Percentiles rank a stretch among this genome's conserved stretches.
These are phyloP conservation scores for Clarias gariepinus DNA, from an alignment of 2,113 vertebrate species.

Conservation along the genomic window DNA sequence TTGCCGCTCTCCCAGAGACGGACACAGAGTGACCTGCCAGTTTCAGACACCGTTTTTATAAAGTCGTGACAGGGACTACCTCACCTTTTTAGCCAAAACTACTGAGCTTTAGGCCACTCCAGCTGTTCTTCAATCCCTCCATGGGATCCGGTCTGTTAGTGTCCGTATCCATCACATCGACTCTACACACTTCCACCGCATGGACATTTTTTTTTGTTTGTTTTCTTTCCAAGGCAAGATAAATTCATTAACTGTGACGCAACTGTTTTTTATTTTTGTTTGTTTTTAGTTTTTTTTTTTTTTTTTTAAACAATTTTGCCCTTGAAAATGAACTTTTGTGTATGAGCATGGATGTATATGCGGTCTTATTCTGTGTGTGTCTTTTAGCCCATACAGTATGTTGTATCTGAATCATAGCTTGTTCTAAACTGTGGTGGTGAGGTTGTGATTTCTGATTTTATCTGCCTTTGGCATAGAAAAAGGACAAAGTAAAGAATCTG, in stretches of 20 bases:
- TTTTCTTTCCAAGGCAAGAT: slow-evolving; percentile 64
- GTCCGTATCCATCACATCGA: slow-evolving; percentile 46
- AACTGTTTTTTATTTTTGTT: slow-evolving; percentile 10
- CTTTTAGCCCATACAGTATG: background rate
- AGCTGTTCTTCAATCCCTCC: slow-evolving; percentile 42
- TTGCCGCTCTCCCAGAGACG: slow-evolving; percentile 44
- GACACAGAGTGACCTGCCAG: slow-evolving; percentile 69
- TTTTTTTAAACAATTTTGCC: slow-evolving; percentile 12
- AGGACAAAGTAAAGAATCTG: background rate
- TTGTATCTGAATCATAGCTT: slow-evolving; percentile 2
- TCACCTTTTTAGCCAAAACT: slow-evolving; percentile 80
- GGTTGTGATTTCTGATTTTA: slow-evolving; percentile 24
- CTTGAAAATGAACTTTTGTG: slow-evolving; percentile 8
- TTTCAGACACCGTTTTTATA: slow-evolving; percentile 70
- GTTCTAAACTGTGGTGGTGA: background rate
- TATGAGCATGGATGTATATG: slow-evolving; percentile 19
- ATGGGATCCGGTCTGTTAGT: slow-evolving; percentile 8
- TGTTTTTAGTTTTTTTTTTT: background rate
- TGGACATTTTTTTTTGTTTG: background rate
- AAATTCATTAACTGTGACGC: slow-evolving; percentile 61
- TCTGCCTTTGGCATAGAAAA: slow-evolving; percentile 13
- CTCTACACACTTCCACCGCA: slow-evolving; percentile 52
- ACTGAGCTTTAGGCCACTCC: slow-evolving; percentile 66
- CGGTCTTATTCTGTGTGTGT: slow-evolving; percentile 1
- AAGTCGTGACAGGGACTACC: slow-evolving; percentile 78